These are phyloP conservation scores for Sebastes diaconus DNA, from an alignment of 2,797 vertebrate species.

Conservation along the genomic window DNA sequence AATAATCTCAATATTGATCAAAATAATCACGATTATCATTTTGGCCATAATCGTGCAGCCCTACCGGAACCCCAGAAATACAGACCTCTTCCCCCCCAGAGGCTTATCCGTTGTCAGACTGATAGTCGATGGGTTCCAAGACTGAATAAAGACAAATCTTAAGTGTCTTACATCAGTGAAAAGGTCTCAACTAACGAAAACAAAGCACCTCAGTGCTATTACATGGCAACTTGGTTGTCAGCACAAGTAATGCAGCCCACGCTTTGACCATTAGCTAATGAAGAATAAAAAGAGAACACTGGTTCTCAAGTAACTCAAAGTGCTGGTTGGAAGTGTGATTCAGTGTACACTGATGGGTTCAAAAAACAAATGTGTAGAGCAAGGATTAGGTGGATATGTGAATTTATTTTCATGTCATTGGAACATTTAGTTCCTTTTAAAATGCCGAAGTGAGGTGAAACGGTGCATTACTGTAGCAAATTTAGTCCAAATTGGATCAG, in stretches of 20 bases:
- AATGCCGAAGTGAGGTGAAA: neutral
- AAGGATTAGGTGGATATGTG: neutral
- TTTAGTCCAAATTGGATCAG: neutral
- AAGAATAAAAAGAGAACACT: slow-evolving; percentile 7
- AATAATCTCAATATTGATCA: no score
- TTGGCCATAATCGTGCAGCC: no score
- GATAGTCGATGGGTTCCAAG: no score
- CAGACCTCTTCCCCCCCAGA: no score
- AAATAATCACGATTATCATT: no score
- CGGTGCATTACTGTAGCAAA: neutral
- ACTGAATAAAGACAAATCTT: neutral
- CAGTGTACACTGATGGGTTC: neutral
- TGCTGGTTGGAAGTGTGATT: neutral
- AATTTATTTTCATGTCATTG: neutral
- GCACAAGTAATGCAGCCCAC: neutral
- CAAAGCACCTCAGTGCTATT: neutral
- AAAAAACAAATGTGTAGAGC: neutral
- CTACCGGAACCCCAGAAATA: no score
- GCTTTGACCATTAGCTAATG: slow-evolving; percentile 12
- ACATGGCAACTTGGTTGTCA: slow-evolving; percentile 10
- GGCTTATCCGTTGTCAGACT: no score
- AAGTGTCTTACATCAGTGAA: neutral
- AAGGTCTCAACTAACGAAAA: neutral
- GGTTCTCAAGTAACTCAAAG: neutral
- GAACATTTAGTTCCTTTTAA: neutral